Conservation (phyloP, 2,888 invertebrate genomes). For the Diarsia dahlii region DNA sequence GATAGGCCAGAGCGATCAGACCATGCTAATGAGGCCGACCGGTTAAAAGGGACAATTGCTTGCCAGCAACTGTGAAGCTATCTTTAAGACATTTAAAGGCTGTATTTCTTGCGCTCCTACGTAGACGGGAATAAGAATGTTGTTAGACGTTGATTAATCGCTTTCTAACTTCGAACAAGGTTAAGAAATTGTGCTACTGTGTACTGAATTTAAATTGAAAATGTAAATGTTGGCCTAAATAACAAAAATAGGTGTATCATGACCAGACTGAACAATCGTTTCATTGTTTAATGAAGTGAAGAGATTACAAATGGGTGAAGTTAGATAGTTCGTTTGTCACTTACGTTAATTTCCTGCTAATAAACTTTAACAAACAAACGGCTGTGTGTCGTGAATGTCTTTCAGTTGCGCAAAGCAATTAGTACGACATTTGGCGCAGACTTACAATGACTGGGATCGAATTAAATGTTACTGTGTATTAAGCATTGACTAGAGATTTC, state of each 20-base stretch:
- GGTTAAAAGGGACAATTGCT: constrained; percentile 86
- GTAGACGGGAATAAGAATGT: constrained; percentile 76
- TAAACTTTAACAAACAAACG: constrained; percentile 79
- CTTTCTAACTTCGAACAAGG: constrained; percentile 72
- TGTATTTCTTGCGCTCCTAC: constrained; percentile 80
- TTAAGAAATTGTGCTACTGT: constrained; percentile 73
- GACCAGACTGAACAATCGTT: constrained; percentile 66
- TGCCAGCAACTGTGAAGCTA: constrained; percentile 80
- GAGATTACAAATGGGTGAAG: constrained; percentile 75
- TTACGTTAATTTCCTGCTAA: constrained; percentile 78
- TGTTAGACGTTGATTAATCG: constrained; percentile 82
- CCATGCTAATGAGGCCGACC: constrained; percentile 86
- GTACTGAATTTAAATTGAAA: constrained; percentile 74
- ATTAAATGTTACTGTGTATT: constrained; percentile 60
- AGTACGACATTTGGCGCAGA: constrained; percentile 76
- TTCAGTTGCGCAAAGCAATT: constrained; percentile 78
- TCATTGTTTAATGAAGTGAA: constrained; percentile 76
- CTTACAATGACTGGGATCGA: constrained; percentile 61
- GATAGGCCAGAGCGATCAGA: constrained; percentile 82
- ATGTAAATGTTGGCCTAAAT: constrained; percentile 72
- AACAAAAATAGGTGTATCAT: constrained; percentile 62
- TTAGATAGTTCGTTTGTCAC: constrained; percentile 72
- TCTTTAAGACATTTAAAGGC: constrained; percentile 83
- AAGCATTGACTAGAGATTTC: constrained; percentile 35
- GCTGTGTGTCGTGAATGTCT: constrained; percentile 73